Percentiles rank a stretch among this genome's conserved stretches.
phyloP scores from a whole-genome alignment of 2,888 invertebrate genomes.

The Barypeithes pellucidus region DNA sequence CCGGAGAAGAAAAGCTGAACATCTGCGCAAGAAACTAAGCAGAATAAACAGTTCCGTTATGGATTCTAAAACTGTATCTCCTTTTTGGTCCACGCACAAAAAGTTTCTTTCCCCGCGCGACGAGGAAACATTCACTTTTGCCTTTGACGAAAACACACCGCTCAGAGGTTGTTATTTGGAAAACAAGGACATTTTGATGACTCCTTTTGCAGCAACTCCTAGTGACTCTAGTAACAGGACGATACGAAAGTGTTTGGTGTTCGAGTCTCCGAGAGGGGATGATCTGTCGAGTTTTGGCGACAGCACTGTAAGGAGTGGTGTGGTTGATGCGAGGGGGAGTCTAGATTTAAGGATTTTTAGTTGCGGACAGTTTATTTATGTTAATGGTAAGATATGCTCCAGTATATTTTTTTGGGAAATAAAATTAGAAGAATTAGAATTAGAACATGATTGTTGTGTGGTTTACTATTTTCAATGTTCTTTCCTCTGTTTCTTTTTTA shows the following conservation, averaged over 20 bases:
- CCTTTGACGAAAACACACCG: slow-evolving; percentile 50
- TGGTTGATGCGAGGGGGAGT: slow-evolving; percentile 64
- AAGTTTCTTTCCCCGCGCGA: slow-evolving; percentile 39
- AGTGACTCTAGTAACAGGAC: slow-evolving; percentile 56
- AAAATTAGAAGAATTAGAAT: slow-evolving; percentile 85
- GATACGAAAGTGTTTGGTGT: slow-evolving; percentile 69
- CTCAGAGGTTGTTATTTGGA: slow-evolving; percentile 60
- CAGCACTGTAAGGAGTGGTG: slow-evolving; percentile 57
- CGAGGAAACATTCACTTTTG: slow-evolving; percentile 31
- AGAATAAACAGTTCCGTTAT: slow-evolving; percentile 51
- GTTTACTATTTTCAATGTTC: neutral
- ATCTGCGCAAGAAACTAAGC: slow-evolving; percentile 51
- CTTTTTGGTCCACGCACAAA: slow-evolving; percentile 53
- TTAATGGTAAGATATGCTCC: slow-evolving; percentile 68
- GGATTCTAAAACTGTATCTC: slow-evolving; percentile 52
- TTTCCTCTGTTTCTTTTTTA: slow-evolving; percentile 70
- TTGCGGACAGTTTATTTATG: slow-evolving; percentile 64
- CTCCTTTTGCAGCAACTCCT: slow-evolving; percentile 47
- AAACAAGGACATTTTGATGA: slow-evolving; percentile 56
- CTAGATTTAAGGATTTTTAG: slow-evolving; percentile 68
- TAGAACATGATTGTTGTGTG: too few species aligned
- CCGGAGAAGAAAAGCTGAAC: slow-evolving; percentile 69
- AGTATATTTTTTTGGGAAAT: slow-evolving; percentile 77
- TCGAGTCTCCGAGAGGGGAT: slow-evolving; percentile 65
- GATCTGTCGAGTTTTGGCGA: slow-evolving; percentile 60